A percentile compares a stretch with the other conserved stretches of the same genome.
These are phyloP conservation scores for Drosophila tsacasi DNA, from an alignment of 1,140 invertebrate genomes.

Conservation along the genomic window DNA sequence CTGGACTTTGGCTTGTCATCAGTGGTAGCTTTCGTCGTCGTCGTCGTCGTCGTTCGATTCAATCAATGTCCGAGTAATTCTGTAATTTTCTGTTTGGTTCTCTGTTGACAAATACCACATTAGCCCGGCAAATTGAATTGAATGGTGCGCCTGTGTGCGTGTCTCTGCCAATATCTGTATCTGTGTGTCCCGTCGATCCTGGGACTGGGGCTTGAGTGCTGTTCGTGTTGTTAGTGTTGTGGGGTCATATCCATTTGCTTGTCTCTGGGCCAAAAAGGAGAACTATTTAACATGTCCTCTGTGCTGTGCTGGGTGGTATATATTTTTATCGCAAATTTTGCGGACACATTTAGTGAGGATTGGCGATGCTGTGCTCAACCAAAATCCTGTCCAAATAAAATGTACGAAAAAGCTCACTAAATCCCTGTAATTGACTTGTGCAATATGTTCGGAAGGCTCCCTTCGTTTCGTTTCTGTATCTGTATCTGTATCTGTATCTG, in stretches of 20 bases:
- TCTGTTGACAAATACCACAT: slow-evolving; percentile 82
- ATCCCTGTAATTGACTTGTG: slow-evolving; percentile 79
- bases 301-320: slow-evolving; percentile 37
- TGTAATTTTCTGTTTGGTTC: slow-evolving; percentile 75
- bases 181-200: slow-evolving; percentile 35
- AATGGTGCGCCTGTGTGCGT: slow-evolving; percentile 58
- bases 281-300: slow-evolving; percentile 70
- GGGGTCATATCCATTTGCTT: slow-evolving; percentile 39
- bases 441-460: slow-evolving; percentile 55
- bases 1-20: slow-evolving; percentile 42
- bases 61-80: slow-evolving; percentile 83
- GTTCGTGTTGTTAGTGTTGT: slow-evolving; percentile 41
- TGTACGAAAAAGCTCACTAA: slow-evolving; percentile 55
- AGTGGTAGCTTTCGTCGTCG: slow-evolving; percentile 47
- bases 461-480: slow-evolving; percentile 1
- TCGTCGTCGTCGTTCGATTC: slow-evolving; percentile 66
- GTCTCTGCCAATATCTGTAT: slow-evolving; percentile 23
- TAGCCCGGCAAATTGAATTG: slow-evolving; percentile 81
- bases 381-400: slow-evolving; percentile 72
- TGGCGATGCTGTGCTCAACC: slow-evolving; percentile 30
- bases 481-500: slow-evolving; percentile 19
- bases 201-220: slow-evolving; percentile 57
- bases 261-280: slow-evolving; percentile 31
- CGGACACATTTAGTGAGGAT: slow-evolving; percentile 49
- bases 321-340: slow-evolving; percentile 76